Conservation (phyloP, 2,797 vertebrate species). For the Rhabdophis nuchalis region DNA sequence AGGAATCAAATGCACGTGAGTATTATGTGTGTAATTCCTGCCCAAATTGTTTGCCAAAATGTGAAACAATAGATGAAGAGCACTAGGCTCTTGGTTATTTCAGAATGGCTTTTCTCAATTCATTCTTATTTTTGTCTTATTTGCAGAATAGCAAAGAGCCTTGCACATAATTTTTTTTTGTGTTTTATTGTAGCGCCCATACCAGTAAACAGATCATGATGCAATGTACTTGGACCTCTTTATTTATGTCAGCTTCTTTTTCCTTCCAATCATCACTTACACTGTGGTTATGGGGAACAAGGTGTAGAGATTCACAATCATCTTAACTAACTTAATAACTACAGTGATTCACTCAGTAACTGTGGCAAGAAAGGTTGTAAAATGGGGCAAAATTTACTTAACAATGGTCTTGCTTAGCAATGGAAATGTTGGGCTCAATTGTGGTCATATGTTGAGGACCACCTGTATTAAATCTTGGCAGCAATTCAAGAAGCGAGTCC, state of each 20-base stretch:
- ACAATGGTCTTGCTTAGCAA: too few relatives aligned
- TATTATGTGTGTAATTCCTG: not conserved
- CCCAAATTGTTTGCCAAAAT: not conserved
- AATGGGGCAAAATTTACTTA: too few relatives aligned
- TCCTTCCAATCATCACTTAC: not conserved
- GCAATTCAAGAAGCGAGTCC: not conserved
- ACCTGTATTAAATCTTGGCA: not conserved
- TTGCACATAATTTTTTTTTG: not conserved
- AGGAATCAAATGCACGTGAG: not conserved
- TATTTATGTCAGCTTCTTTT: not conserved
- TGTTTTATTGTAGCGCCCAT: not conserved
- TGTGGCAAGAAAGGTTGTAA: too few relatives aligned
- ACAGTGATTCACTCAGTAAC: too few relatives aligned
- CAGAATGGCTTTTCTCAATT: not conserved
- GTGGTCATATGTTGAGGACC: not conserved
- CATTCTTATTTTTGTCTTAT: not conserved
- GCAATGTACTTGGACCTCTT: not conserved
- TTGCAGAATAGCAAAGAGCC: not conserved
- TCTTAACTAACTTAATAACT: too few relatives aligned
- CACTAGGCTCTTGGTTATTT: not conserved
- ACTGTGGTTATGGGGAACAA: not conserved
- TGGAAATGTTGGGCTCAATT: too few relatives aligned
- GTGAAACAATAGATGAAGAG: not conserved
- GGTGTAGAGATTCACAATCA: not conserved
- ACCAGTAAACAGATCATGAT: not conserved